These are phyloP conservation scores for Tillus elongatus DNA, from an alignment of 2,888 invertebrate species.

Conservation along the genomic window DNA sequence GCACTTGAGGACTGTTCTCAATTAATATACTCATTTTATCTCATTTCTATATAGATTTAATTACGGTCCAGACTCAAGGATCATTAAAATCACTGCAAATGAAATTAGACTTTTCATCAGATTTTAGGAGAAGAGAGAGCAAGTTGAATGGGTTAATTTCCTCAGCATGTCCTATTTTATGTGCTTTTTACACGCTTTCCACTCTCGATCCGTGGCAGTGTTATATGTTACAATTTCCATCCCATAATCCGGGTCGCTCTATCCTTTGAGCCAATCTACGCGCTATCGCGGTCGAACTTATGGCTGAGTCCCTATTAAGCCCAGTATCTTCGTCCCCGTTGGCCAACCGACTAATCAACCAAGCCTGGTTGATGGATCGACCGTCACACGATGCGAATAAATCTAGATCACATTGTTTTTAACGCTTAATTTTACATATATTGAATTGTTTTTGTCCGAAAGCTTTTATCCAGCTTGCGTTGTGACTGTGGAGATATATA, in stretches of 20 bases:
- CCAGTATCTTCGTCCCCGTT: constrained; percentile 15
- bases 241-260: constrained; percentile 26
- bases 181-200: constrained; percentile 26
- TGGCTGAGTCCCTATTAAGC: constrained; percentile 20
- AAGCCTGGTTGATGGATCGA: constrained; percentile 29
- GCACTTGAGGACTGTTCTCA: too few relatives aligned
- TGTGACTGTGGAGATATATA: constrained; percentile 1
- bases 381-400: constrained; percentile 19
- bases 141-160: constrained; percentile 31
- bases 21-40: too few relatives aligned
- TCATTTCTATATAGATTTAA: too few relatives aligned
- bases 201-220: constrained; percentile 23
- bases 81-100: constrained; percentile 11
- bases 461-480: background rate
- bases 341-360: constrained; percentile 26
- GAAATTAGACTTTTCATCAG: constrained; percentile 23
- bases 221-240: constrained; percentile 31
- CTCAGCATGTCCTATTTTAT: constrained; percentile 27
- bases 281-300: constrained; percentile 24
- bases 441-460: background rate
- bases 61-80: background rate
- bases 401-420: constrained; percentile 22
- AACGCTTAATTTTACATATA: constrained; percentile 17
- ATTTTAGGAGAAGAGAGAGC: constrained; percentile 14
- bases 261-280: constrained; percentile 27